Percentiles rank a stretch among this genome's conserved stretches.
phyloP scores from a whole-genome alignment of 2,797 vertebrate genomes.

The Peromyscus eremicus region DNA sequence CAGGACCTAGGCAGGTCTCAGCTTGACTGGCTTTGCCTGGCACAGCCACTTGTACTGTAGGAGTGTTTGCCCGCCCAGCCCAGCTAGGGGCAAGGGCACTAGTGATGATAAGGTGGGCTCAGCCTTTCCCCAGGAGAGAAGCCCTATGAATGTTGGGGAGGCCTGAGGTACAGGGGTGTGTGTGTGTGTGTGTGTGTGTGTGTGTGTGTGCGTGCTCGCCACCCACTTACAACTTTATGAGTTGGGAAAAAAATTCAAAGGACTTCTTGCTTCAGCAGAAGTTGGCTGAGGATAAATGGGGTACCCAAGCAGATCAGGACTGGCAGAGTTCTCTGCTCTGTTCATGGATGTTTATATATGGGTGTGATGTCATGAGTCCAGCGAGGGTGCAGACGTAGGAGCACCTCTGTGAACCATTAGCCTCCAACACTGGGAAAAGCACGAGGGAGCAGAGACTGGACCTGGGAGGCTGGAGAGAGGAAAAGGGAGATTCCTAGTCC shows the following conservation, averaged over 20 bases:
- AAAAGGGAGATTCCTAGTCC: background rate
- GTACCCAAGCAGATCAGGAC: background rate
- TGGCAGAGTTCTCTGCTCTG: background rate
- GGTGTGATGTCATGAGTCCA: background rate
- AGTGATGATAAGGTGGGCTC: background rate
- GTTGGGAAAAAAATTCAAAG: background rate
- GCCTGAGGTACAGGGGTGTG: background rate
- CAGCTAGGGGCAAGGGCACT: slow-evolving; percentile 11
- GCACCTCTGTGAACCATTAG: background rate
- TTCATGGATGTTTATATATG: background rate
- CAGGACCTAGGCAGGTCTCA: slow-evolving; percentile 67
- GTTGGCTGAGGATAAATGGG: background rate
- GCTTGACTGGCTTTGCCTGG: slow-evolving; percentile 66
- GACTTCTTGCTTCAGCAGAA: background rate
- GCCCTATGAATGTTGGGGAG: background rate
- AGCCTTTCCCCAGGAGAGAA: background rate
- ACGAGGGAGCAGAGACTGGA: background rate
- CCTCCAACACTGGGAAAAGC: background rate
- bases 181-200: no score
- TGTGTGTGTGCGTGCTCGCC: background rate
- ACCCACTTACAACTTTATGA: background rate
- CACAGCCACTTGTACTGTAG: background rate
- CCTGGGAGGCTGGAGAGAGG: background rate
- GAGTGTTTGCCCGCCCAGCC: slow-evolving; percentile 24
- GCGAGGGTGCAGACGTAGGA: background rate